These are phyloP conservation scores for Microtus richardsoni DNA, from an alignment of 2,113 vertebrate species.

Conservation along the genomic window DNA sequence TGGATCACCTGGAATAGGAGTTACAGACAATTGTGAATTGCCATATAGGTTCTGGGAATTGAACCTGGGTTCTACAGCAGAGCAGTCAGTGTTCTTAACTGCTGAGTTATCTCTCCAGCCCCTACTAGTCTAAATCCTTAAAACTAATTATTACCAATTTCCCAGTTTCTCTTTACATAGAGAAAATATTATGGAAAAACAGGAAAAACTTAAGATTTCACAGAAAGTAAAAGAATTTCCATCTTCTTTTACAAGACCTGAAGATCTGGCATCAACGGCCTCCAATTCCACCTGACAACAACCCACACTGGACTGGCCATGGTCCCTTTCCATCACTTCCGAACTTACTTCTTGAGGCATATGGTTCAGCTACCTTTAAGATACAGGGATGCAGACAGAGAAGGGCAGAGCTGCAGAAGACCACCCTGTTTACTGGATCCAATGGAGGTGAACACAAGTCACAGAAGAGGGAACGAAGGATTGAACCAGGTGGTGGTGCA, in stretches of 20 bases:
- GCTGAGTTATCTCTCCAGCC: not conserved
- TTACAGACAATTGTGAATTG: not conserved
- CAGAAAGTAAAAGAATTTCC: conserved; percentile 6
- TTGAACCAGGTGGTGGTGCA: not conserved
- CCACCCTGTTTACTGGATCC: not conserved
- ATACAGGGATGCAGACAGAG: not conserved
- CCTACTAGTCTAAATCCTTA: not conserved
- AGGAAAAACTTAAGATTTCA: not conserved
- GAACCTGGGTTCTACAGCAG: not conserved
- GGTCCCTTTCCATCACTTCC: not conserved
- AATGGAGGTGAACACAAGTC: not conserved
- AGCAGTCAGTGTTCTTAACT: not conserved
- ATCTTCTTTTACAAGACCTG: not conserved
- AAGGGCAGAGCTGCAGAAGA: not conserved
- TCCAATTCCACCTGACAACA: not conserved
- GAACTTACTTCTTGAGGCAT: not conserved
- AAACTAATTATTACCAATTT: not conserved
- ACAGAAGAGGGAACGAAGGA: conserved; percentile 8
- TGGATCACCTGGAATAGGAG: not conserved
- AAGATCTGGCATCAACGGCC: not conserved
- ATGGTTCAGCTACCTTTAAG: not conserved
- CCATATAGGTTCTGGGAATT: not conserved
- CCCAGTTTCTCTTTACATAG: not conserved
- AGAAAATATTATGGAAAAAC: not conserved
- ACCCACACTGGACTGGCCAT: not conserved